These are phyloP conservation scores for Drosophila recens DNA, from an alignment of 2,888 invertebrate genomes.

Conservation along the genomic window DNA sequence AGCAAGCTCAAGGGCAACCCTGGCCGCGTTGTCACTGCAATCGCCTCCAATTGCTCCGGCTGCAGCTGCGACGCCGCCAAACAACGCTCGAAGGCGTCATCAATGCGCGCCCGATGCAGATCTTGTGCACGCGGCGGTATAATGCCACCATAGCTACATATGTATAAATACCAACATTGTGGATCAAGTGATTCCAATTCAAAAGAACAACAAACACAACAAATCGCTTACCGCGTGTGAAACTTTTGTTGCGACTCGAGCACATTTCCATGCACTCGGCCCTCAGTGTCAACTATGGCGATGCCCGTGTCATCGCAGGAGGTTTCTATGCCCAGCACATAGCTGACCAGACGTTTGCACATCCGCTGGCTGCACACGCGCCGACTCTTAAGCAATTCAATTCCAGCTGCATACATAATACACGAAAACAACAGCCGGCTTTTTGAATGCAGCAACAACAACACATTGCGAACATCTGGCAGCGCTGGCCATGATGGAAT, in stretches of 20 bases:
- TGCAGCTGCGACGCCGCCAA: constrained; percentile 87
- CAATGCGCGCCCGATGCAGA: constrained; percentile 92
- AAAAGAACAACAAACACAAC: background rate
- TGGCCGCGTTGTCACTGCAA: constrained; percentile 96
- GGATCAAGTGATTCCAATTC: background rate
- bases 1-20: constrained; percentile 89
- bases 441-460: constrained; percentile 28
- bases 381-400: constrained; percentile 9
- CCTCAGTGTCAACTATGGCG: constrained; percentile 90
- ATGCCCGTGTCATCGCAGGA: constrained; percentile 99
- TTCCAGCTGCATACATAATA: constrained; percentile 48
- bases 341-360: constrained; percentile 41
- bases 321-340: constrained; percentile 96
- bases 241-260: constrained; percentile 92
- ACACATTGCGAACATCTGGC: constrained; percentile 20
- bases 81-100: constrained; percentile 89
- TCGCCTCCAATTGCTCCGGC: constrained; percentile 91
- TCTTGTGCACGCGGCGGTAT: constrained; percentile 94
- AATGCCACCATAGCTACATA: constrained; percentile 90
- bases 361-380: background rate
- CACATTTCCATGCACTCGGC: constrained; percentile 92
- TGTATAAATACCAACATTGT: background rate
- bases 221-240: constrained; percentile 88
- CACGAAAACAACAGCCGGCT: constrained; percentile 18
- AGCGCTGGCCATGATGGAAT: constrained; percentile 1